A percentile compares a stretch with the other conserved stretches of the same genome.
Evolutionary conservation across 2,113 vertebrate species (phyloP).

Genomic region (Chrysemys picta): DNA sequence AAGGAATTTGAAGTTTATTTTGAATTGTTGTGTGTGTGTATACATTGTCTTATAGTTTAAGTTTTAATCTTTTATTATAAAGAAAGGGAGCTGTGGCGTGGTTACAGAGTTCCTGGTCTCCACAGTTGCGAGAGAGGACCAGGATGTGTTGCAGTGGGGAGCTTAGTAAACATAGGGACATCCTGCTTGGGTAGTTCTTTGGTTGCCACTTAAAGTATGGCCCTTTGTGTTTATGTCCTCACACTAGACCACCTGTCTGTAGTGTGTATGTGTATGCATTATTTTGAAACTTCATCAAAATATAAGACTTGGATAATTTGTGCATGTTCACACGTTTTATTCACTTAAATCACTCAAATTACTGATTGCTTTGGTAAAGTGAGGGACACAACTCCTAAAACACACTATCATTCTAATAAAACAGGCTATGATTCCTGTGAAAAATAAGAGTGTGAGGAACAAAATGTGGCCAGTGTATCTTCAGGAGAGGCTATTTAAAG

Average conservation of each 20-base stretch:
- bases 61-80: background rate
- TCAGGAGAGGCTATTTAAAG: background rate
- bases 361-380: background rate
- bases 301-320: background rate
- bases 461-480: background rate
- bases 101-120: background rate
- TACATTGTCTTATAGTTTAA: background rate
- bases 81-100: background rate
- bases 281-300: background rate
- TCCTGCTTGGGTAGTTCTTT: background rate
- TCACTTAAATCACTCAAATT: background rate
- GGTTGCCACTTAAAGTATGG: background rate
- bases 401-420: background rate
- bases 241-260: background rate
- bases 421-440: background rate
- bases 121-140: background rate
- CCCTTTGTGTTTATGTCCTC: background rate
- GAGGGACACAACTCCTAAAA: background rate
- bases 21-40: background rate
- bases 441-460: background rate
- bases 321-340: background rate
- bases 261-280: background rate
- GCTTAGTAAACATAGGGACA: background rate
- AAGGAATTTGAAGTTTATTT: background rate
- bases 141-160: background rate